Conservation (phyloP, 2,888 invertebrate species). For the Ceramica pisi region DNA sequence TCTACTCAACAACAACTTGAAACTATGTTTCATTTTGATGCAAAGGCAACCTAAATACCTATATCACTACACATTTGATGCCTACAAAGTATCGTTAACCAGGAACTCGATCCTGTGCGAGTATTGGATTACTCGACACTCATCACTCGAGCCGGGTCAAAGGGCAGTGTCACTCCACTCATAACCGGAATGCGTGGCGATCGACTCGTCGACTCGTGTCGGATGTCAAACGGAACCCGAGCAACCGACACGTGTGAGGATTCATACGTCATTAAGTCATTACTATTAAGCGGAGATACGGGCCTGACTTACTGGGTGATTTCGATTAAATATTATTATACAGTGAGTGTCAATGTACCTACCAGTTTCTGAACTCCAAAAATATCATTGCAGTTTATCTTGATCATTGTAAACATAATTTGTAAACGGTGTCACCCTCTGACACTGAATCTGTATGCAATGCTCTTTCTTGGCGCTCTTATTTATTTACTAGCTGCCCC, state of each 20-base stretch:
- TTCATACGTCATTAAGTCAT: not conserved
- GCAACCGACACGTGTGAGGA: not conserved
- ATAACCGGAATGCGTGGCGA: slow-evolving; percentile 10
- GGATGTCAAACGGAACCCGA: slow-evolving; percentile 29
- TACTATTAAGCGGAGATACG: not conserved
- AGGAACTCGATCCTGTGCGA: not conserved
- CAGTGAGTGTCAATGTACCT: not conserved
- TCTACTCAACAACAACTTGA: not conserved
- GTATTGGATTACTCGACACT: slow-evolving; percentile 23
- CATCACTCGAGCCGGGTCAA: not conserved
- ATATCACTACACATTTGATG: not conserved
- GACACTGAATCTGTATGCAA: too few relatives aligned
- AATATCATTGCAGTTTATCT: too few relatives aligned
- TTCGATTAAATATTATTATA: not conserved
- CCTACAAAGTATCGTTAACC: not conserved
- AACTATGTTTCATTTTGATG: not conserved
- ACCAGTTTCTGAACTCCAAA: too few relatives aligned
- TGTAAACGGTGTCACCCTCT: too few relatives aligned
- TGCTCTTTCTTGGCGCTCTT: too few relatives aligned
- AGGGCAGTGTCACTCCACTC: slow-evolving; percentile 13
- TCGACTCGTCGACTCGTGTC: slow-evolving; percentile 20
- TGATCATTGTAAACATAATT: too few relatives aligned
- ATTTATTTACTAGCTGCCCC: too few relatives aligned
- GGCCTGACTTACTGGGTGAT: not conserved
- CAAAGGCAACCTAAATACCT: not conserved